Percentiles rank a stretch among this genome's conserved stretches.
Evolutionary conservation across 2,888 invertebrate species (phyloP).

Genomic region (Empis stercorea): DNA sequence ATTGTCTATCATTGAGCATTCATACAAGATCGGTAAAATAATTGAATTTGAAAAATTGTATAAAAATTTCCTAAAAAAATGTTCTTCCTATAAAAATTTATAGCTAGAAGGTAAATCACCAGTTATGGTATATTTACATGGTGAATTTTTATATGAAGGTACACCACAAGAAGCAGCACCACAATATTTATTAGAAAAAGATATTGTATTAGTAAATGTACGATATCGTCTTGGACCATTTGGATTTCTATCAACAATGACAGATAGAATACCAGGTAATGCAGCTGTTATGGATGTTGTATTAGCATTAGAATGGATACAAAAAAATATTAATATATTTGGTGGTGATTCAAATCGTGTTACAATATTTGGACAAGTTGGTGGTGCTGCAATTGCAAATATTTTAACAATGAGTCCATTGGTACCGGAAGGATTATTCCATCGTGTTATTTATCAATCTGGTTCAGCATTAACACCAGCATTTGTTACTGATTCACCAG

Average conservation of each 20-base stretch:
- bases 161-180: conserved; percentile 29
- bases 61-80: not conserved
- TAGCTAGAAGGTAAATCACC: conserved; percentile 25
- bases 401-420: conserved; percentile 36
- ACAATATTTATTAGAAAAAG: conserved; percentile 35
- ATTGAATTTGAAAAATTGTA: conserved; percentile 8
- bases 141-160: conserved; percentile 35
- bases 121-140: conserved; percentile 38
- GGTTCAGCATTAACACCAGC: conserved; percentile 40
- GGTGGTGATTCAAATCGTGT: conserved; percentile 39
- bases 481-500: conserved; percentile 36
- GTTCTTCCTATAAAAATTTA: not conserved
- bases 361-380: conserved; percentile 42
- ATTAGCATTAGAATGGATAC: conserved; percentile 40
- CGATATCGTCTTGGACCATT: conserved; percentile 41
- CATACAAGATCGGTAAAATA: conserved; percentile 29
- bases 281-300: conserved; percentile 40
- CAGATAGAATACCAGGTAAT: conserved; percentile 40
- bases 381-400: conserved; percentile 39
- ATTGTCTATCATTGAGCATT: conserved; percentile 27
- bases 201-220: conserved; percentile 38
- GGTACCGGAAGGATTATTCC: conserved; percentile 37
- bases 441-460: conserved; percentile 41
- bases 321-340: conserved; percentile 37
- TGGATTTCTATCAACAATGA: conserved; percentile 41